Conservation (phyloP, 2,797 vertebrate genomes). For the Meda fulgida region DNA sequence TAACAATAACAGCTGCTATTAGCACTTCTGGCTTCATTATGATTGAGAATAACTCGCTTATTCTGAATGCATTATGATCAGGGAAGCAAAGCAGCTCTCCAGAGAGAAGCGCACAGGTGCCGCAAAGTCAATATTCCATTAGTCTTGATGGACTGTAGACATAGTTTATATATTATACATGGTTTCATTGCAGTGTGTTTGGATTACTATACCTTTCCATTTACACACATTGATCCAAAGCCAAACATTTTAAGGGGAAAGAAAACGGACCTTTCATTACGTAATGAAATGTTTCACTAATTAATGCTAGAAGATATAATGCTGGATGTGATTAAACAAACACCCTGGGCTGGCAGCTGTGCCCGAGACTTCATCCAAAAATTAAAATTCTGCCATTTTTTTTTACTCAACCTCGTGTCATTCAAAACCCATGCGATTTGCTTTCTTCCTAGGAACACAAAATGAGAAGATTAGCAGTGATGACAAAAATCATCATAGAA, state of each 20-base stretch:
- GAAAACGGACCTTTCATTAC: constrained; percentile 13
- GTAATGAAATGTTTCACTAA: constrained; percentile 13
- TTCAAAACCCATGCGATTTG: not conserved
- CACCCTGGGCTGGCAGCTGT: not conserved
- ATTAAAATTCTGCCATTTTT: not conserved
- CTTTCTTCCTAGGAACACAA: not conserved
- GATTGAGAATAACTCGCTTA: constrained; percentile 40
- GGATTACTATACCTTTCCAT: constrained; percentile 7
- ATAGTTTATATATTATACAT: constrained; percentile 41
- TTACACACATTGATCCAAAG: constrained; percentile 39
- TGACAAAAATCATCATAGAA: not conserved
- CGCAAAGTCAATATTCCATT: constrained; percentile 54
- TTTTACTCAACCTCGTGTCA: not conserved
- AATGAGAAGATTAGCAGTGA: not conserved
- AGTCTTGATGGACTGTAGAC: constrained; percentile 48
- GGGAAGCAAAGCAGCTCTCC: constrained; percentile 7
- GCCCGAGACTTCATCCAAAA: not conserved
- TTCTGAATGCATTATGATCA: constrained; percentile 17
- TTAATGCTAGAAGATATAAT: constrained; percentile 3
- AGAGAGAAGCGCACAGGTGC: constrained; percentile 29
- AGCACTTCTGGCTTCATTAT: constrained; percentile 1
- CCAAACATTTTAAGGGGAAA: constrained; percentile 18
- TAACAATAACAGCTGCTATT: constrained; percentile 24
- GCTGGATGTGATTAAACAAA: not conserved
- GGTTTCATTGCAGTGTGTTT: constrained; percentile 28